phyloP scores from a whole-genome alignment of 2,113 vertebrate species.

The Choloepus hoffmanni region DNA sequence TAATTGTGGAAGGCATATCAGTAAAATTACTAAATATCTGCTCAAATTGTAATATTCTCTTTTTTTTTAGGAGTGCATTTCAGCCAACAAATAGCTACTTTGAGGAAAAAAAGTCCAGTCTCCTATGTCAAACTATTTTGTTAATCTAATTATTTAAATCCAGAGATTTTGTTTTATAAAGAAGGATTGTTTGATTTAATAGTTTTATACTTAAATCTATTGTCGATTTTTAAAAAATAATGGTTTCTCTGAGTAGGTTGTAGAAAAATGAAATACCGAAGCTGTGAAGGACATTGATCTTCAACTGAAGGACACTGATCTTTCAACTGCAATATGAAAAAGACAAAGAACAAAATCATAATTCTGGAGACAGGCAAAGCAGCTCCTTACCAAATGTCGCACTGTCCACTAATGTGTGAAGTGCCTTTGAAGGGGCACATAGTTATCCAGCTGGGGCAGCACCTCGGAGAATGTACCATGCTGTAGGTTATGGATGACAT shows the following conservation, averaged over 20 bases:
- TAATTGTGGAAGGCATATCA: background rate
- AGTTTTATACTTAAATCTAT: background rate
- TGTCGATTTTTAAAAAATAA: background rate
- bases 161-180: constrained; percentile 2
- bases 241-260: constrained; percentile 23
- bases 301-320: constrained; percentile 41
- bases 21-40: background rate
- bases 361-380: constrained; percentile 12
- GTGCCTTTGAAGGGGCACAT: background rate
- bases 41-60: background rate
- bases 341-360: constrained; percentile 59
- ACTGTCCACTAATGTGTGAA: background rate
- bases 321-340: constrained; percentile 61
- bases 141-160: constrained; percentile 19
- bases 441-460: background rate
- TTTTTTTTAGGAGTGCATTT: constrained; percentile 42
- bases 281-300: constrained; percentile 30
- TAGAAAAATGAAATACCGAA: constrained; percentile 60
- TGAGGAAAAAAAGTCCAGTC: background rate
- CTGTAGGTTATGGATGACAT: background rate
- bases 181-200: constrained; percentile 8
- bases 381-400: constrained; percentile 48
- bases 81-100: constrained; percentile 33
- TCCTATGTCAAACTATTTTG: background rate
- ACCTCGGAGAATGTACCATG: background rate